Evolutionary conservation across 2,797 vertebrate species (phyloP), one percentile per base, ranked within the genome.

Genomic region (Liparis tanakae): DNA sequence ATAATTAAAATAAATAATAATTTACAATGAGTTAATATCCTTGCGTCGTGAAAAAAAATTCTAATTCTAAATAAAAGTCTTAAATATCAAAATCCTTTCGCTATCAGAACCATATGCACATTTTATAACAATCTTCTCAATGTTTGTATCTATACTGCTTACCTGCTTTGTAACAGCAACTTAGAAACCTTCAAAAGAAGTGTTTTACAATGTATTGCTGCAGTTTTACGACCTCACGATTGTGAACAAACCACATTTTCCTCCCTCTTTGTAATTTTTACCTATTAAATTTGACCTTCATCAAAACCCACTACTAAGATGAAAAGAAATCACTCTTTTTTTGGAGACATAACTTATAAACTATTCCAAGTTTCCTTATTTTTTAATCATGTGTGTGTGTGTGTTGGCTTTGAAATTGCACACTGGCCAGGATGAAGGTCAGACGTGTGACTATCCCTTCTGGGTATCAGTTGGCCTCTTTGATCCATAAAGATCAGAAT

Each of bases 91-190:
- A 58, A 53, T 34, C 2, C 1, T 50, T 56, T 50, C 1, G 9
- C 14, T 30, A 3, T 39, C 6, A 30, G 12, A 9, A 25, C 9
- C 7, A 4, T 7, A 44, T 44, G 14, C 6, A 66, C 14, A 44
- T 37, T 10, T 67, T 2, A 39, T 5, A 10, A 20, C 30, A 54
- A 50, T 5, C 20, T 78, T 57, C 36, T 46, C 14, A 14, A 1
- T 55, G 30, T 43, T 50, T 10, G 18, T 80, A 70, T 80, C 51
- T 41, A 7, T 30, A 4, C 12, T 33, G 36, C 70, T 86, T 83
- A 86, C 89, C 84, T 37, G 54, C 34, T 72, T 34, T 57, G 18
- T 68, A 79, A 76, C 46, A 34, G 57, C 53, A 77, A 84, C 84
- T 86, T 83, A 77, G 79, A 55, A 58, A 30, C 55, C 57, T 68